Base-by-base conservation (phyloP, 2,113 vertebrate species). In the Zosterops pallidus region DNA sequence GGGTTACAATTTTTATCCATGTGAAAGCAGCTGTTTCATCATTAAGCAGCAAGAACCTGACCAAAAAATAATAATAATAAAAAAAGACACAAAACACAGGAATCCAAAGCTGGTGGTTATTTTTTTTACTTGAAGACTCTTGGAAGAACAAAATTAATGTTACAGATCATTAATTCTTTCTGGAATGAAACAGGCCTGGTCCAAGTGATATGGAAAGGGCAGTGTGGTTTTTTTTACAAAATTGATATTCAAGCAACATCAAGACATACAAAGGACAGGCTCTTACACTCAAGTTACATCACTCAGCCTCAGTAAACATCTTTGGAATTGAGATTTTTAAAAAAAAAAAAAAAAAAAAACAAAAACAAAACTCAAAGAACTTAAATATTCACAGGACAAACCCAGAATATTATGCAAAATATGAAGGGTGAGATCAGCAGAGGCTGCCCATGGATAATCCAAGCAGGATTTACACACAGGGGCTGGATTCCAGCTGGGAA, bases 371-470 rank as follows among this genome's bases (percentile, higher is more conserved):
- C 37, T 5, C 28, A 60, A 76, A 29, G 31, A 75, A 68, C 15
- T 86, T 74, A 81, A 87, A 87, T 91, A 89, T 68, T 94, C 95
- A 87, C 84, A 94, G 89, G 82, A 95, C 21, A 79, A 91, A 82
- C 7, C 25, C 70, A 35, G 4, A 33, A 15, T 6, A 11, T n/a
- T 2, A 19, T 28, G 37, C 6, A 57, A 69, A 91, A 17, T 2
- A 5, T 0, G 11, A 75, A 47, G 5, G 59, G 29, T 6, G 20
- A 52, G 55, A 22, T 24, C 12, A 70, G 42, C 23, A 86, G 74
- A 67, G 47, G 60, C 62, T 84, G 69, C 56, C 74, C 12, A 1
- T 0, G 56, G 55, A 4, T 11, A 19, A 76, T 25, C 12, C n/a
- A 37, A 62, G 53, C 24, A 33, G 69, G 23, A 83, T 18, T 49